phyloP scores from a whole-genome alignment of 1,140 invertebrate species.

The Gonatopus flavifemur region DNA sequence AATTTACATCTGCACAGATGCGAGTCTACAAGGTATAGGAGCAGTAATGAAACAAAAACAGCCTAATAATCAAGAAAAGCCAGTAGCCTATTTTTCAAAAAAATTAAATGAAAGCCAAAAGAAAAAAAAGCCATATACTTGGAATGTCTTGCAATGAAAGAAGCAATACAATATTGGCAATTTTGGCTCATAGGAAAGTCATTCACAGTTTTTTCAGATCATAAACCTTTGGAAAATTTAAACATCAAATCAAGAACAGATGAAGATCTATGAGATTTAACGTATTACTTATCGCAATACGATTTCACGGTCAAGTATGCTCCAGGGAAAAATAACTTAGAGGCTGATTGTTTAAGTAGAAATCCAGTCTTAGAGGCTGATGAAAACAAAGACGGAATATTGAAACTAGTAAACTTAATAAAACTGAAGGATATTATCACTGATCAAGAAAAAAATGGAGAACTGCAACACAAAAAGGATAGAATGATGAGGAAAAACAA shows the following conservation, averaged over 20 bases:
- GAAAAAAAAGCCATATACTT: too few species aligned
- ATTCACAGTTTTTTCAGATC: constrained; percentile 25
- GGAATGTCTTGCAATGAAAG: too few species aligned
- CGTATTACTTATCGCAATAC: constrained; percentile 27
- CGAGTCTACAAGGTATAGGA: neutral
- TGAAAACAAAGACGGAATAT: too few species aligned
- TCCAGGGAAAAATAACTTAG: constrained; percentile 21
- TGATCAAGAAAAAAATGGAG: too few species aligned
- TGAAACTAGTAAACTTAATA: too few species aligned
- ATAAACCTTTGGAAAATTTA: constrained; percentile 28
- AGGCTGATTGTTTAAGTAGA: constrained; percentile 27
- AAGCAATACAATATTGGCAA: too few species aligned
- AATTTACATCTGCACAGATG: constrained; percentile 5
- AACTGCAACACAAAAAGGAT: too few species aligned
- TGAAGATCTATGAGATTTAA: constrained; percentile 27
- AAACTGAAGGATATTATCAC: too few species aligned
- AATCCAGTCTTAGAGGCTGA: too few species aligned
- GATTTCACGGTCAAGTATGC: constrained; percentile 23
- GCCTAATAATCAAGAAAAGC: neutral
- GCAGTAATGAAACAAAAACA: constrained; percentile 2
- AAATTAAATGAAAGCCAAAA: constrained; percentile 1
- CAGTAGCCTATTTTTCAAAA: too few species aligned
- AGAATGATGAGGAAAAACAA: too few species aligned
- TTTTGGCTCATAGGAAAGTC: constrained; percentile 16
- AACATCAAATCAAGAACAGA: constrained; percentile 28